Conservation (phyloP, 2,888 invertebrate genomes). For the Axea sp. region DNA sequence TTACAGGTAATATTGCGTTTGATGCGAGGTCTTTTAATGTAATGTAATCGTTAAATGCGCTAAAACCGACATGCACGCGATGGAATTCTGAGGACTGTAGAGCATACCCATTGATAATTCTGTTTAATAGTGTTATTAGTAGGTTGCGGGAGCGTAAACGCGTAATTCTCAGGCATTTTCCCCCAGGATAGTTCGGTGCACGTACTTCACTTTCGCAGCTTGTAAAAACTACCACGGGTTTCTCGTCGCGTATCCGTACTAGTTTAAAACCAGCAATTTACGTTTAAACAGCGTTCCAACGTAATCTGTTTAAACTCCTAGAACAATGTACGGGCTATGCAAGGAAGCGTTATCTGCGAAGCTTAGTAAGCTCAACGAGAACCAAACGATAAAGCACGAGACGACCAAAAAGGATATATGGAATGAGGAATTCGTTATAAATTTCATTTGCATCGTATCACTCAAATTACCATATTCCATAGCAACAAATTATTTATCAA, state of each 20-base stretch:
- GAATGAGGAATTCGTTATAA: conserved; percentile 63
- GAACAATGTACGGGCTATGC: conserved; percentile 72
- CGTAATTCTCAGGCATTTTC: conserved; percentile 35
- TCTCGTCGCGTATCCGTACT: conserved; percentile 55
- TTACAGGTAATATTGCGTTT: no score
- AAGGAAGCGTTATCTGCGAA: conserved; percentile 69
- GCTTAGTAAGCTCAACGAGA: conserved; percentile 72
- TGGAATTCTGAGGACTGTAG: no score
- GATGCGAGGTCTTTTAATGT: no score
- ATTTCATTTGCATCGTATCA: conserved; percentile 63
- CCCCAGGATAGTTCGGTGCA: conserved; percentile 21
- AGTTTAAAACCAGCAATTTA: conserved; percentile 71
- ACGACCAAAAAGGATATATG: conserved; percentile 63
- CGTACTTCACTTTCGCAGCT: conserved; percentile 59
- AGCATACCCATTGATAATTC: conserved; percentile 32
- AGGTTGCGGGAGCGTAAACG: conserved; percentile 23
- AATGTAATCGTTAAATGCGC: no score
- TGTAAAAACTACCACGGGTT: conserved; percentile 58
- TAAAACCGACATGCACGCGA: no score
- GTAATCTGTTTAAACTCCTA: conserved; percentile 77
- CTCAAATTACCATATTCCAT: conserved; percentile 62
- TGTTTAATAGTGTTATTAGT: conserved; percentile 53
- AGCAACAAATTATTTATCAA: conserved; percentile 56
- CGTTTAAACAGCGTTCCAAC: conserved; percentile 73
- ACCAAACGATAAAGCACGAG: conserved; percentile 70